Evolutionary conservation across 2,888 invertebrate species (phyloP).

Genomic region (Dicyrtomina minuta): DNA sequence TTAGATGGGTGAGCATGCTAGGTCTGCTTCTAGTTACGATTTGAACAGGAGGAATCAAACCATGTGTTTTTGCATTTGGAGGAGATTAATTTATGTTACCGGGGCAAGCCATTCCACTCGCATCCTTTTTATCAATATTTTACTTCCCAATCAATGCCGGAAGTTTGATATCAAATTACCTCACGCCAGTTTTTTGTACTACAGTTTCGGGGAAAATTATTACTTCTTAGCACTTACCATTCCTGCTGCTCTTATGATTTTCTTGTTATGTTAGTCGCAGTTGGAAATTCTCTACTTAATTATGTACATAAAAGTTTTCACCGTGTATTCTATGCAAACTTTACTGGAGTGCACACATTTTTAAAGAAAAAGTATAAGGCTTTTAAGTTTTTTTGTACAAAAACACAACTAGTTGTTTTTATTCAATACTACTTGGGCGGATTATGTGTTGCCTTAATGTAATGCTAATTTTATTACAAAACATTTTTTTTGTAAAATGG

Average conservation of each 20-base stretch:
- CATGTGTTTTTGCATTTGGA: constrained; percentile 92
- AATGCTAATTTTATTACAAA: no score
- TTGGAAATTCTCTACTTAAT: no score
- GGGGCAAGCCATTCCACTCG: constrained; percentile 74
- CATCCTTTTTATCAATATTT: constrained; percentile 90
- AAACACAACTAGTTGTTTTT: no score
- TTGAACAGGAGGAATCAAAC: constrained; percentile 92
- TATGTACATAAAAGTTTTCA: no score
- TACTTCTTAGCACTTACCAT: constrained; percentile 41
- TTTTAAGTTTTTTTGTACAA: no score
- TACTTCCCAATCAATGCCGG: constrained; percentile 87
- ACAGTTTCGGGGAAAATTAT: constrained; percentile 46
- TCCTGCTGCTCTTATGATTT: constrained; percentile 41
- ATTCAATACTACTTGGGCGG: no score
- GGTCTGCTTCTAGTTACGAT: constrained; percentile 70
- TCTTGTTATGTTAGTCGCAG: constrained; percentile 34
- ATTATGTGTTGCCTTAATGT: no score
- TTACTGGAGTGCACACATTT: no score
- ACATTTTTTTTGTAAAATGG: no score
- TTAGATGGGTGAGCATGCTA: constrained; percentile 57
- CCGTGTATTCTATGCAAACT: no score
- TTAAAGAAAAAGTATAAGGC: no score
- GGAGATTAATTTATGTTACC: constrained; percentile 88
- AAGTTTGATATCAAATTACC: constrained; percentile 65
- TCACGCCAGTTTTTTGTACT: constrained; percentile 72